Base-by-base conservation (phyloP, 2,888 invertebrate species). In the Hyalella azteca region DNA sequence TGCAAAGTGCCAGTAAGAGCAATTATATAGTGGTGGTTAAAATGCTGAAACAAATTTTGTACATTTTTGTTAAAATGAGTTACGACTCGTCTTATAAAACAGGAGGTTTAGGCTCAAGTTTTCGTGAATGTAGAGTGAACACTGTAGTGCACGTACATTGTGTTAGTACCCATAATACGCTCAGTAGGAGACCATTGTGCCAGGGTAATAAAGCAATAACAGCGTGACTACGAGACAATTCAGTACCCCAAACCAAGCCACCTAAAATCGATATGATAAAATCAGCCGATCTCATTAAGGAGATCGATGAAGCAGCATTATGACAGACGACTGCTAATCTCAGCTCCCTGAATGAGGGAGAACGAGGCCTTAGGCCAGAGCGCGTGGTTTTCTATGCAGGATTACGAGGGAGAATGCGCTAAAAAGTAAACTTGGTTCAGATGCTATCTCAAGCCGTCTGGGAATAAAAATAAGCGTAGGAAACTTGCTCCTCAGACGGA, bases 211-310 rank as follows among this genome's bases (percentile, higher is more conserved):
- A 66, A 66, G 36, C 66, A 66, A 66, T 66, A 29, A 66, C 36
- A 36, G 66, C 66, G 66, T 66, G 66, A 66, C 66, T 39, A 66
- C 66, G 66, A 66, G 32, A 66, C 66, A 66, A 66, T 66, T 66
- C 66, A 66, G 29, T 19, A 19, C 66, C 32, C 66, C 66, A 32
- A 36, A 66, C 66, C 66, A 36, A 66, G 66, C 32, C 66, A 36
- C 66, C 22, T 66, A 66, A 66, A 66, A 66, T 66, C 66, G 66
- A 66, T 66, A 29, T 22, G 66, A 66, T 66, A 66, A 66, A 66
- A 66, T 66, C 66, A 36, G 39, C 19, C 66, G 66, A 66, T 66
- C 66, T 66, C 66, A 66, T 66, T 66, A 66, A 36, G 36, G 7
- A 36, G 66, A 66, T 66, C 66, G 66, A 66, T 66, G 66, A 66